Evolutionary conservation across 2,797 vertebrate genomes (phyloP), one percentile per base, ranked within the genome.

Genomic region (Merluccius polli): DNA sequence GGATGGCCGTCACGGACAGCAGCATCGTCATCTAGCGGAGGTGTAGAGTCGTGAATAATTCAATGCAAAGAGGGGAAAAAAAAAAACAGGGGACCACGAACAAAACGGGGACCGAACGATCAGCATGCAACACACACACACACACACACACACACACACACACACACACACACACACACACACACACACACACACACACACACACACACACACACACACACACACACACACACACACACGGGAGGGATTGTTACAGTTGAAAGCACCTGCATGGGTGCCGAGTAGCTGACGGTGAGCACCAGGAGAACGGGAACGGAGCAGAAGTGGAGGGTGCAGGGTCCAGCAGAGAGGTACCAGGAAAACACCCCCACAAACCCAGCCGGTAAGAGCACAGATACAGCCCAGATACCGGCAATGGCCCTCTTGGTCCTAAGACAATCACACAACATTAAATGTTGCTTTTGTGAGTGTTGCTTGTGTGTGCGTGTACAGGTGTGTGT

Each of bases 291-390:
- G 6, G 86, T 87, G 74, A 95, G 77, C 5, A 90, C 78, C 1
- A 94, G 77, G 38, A 94, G 89, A 69, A 94, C 76, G 30, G 91
- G 90, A 75, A 93, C 63, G 0, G 91, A 94, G 79, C 94, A 95
- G 1, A 70, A 87, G 75, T 92, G 92, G 69, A 92, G 78, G 5
- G 83, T 77, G 27, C 90, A 90, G 29, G 87, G 77, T 69, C 73
- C 71, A 21, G 86, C 85, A 32, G 85, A 77, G 44, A 90, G 83
- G 71, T 90, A 89, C 75, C 80, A 87, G 36, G 86, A 70, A 0
- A 94, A 90, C 59, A 90, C 83, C 33, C 90, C 83, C 77, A 93
- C 90, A 48, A 93, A 86, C 38, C 91, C 81, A 0, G 86, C 92
- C 12, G 91, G 87, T 27, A 92, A 85, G 72, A 91, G 72, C 18